Evolutionary conservation across 1,140 invertebrate genomes (phyloP), one percentile per base, ranked within the genome.

Genomic region (Leptinotarsa texana): DNA sequence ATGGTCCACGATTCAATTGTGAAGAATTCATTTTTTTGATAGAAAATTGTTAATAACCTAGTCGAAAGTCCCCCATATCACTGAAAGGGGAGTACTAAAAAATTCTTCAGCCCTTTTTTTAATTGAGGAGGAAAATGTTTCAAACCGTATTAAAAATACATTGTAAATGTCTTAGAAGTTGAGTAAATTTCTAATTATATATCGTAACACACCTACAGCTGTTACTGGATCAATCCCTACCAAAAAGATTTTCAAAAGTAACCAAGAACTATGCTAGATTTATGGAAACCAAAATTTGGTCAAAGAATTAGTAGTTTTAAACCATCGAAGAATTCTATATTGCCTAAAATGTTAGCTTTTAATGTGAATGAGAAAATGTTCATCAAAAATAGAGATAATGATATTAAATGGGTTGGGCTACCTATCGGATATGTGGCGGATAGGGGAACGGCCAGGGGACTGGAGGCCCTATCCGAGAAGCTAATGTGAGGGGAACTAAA

Each of bases 1-100:
- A 76, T 69, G 78, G 77, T 1, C 78, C 78, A 24, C 78, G 66
- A 47, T 77, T 79, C 51, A 70, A 73, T 75, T 77, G 66, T 1
- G 33, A 57, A 57, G 51, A 57, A 57, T 57, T 57, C 51, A 57
- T 57, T 57, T 61, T 75, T 77, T 73, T 74, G 68, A 69, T 63
- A 72, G 57, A 63, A 47, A 18, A 77, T 75, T 75, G 63, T 62
- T 67, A 77, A 75, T 21, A 75, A 72, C 8, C 48, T 51, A 8
- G 4, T 65, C 11, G 71, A 74, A 51, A 51, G 67, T 48, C 74
- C 74, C 33, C 63, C 66, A 33, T 74, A 73, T 61, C 65, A 78
- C 69, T 18, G 75, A 77, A 67, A 63, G 73, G 47, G n/a, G 5
- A 15, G 68, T 76, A 5, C 71, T 72, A 13, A 78, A 76, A 71